Evolutionary conservation across 2,113 vertebrate species (phyloP).

Genomic region (Felis chaus): DNA sequence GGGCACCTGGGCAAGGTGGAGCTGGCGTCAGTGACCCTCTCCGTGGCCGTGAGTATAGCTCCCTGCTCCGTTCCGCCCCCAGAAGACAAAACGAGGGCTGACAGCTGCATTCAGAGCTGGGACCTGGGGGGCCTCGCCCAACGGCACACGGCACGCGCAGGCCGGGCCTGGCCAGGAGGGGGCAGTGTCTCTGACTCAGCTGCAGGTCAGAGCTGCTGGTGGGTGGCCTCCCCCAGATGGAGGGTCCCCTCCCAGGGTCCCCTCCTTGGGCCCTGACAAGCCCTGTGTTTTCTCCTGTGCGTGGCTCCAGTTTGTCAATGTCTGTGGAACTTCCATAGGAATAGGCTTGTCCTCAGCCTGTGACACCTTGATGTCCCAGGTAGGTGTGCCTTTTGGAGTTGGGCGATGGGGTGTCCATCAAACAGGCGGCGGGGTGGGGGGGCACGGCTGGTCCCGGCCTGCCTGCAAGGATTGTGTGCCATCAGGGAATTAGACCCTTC

Average conservation of each 20-base stretch:
- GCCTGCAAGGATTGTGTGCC: not conserved
- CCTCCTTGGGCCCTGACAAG: not conserved
- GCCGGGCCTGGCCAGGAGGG: not conserved
- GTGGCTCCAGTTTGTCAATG: constrained; percentile 82
- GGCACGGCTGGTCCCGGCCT: not conserved
- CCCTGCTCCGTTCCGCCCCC: rapidly evolving
- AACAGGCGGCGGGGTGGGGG: not conserved
- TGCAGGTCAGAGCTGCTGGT: not conserved
- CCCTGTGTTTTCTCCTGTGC: not conserved
- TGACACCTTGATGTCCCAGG: constrained; percentile 88
- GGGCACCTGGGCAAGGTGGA: constrained; percentile 87
- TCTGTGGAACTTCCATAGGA: constrained; percentile 84
- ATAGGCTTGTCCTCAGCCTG: constrained; percentile 81
- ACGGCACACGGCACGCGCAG: not conserved
- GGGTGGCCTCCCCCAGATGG: not conserved
- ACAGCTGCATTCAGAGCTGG: not conserved
- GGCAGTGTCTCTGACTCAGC: not conserved
- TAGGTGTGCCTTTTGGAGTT: constrained; percentile 41
- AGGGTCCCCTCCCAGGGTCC: rapidly evolving
- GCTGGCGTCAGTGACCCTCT: constrained; percentile 82
- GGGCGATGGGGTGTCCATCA: not conserved
- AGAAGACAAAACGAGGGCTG: not conserved
- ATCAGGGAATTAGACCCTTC: not conserved
- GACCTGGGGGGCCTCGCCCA: rapidly evolving
- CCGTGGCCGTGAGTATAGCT: constrained; percentile 81